Base-by-base conservation (phyloP, 2,888 invertebrate species). In the Aphodius sticticus region DNA sequence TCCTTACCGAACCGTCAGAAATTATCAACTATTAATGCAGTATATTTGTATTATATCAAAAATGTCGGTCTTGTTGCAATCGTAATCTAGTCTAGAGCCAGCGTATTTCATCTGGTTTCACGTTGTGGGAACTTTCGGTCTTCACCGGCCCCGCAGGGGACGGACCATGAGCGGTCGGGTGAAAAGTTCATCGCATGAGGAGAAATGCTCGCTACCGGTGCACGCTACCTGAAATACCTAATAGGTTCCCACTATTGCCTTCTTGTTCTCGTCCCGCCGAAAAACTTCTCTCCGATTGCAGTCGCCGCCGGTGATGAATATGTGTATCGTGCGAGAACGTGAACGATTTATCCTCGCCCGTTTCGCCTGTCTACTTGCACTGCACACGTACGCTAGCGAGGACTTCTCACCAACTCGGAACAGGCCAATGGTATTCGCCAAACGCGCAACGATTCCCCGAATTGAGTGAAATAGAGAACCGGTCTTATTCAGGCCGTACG, bases 321-420 rank as follows among this genome's bases (percentile, higher is more conserved):
- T 79, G 69, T 77, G 79, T 81, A 78, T 76, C 78, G 80, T 78
- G 78, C 70, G 74, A 37, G 79, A 81, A 83, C 82, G 83, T 80
- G 79, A 38, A 81, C 83, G 81, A 84, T 85, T 84, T 85, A 83
- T 84, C 82, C 83, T 53, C 53, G 53, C 53, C 53, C 53, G 53
- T 53, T 53, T 53, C 53, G 12, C 12, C 53, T 1, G 53, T 53
- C 53, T 1, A 53, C 53, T 53, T 53, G 53, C 53, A 12, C 53
- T 53, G 53, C 53, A 53, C 53, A 53, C 53, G 53, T 53, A 53
- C 53, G 53, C 53, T 0, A 7, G 53, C 53, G 53, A 53, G 12
- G 53, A 9, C 53, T 53, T 53, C 53, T 53, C 12, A 9, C 53
- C 53, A 53, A 53, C 53, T 53, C 53, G 53, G 53, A 53, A 12